Percentiles rank a stretch among this genome's conserved stretches.
Conservation (phyloP, 2,113 vertebrate species). For the Oxyura jamaicensis region DNA sequence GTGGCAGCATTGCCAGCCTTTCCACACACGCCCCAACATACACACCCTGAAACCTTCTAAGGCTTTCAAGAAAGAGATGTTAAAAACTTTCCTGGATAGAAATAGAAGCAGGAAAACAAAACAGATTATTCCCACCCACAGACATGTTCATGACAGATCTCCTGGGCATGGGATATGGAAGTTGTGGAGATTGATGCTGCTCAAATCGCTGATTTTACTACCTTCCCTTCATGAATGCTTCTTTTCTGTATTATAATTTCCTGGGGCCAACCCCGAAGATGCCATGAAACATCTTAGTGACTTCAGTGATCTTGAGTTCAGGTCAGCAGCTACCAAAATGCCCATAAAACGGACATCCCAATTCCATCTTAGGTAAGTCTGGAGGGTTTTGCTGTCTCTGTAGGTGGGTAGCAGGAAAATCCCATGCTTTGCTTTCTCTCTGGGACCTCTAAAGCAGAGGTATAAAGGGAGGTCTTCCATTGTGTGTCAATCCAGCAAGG, state of each 20-base stretch:
- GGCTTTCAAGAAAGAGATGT: not conserved
- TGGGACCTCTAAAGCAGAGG: accelerated
- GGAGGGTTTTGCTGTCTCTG: not conserved
- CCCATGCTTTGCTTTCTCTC: not conserved
- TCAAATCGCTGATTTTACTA: not conserved
- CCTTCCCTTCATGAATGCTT: not conserved
- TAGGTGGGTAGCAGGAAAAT: not conserved
- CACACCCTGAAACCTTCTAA: not conserved
- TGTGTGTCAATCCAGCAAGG: not conserved
- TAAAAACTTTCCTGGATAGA: not conserved
- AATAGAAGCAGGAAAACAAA: not conserved
- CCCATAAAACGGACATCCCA: not conserved
- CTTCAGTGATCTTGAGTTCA: not conserved
- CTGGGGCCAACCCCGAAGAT: not conserved
- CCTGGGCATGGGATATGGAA: not conserved
- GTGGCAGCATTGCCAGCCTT: not conserved
- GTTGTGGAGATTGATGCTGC: not conserved
- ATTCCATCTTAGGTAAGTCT: not conserved
- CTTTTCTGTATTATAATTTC: not conserved
- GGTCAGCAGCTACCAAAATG: not conserved
- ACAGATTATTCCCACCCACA: not conserved
- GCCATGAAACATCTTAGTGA: not conserved
- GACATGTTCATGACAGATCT: not conserved
- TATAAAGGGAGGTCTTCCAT: not conserved
- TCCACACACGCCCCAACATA: accelerated